Evolutionary conservation across 2,888 invertebrate genomes (phyloP).

Genomic region (Hedychridium roseum): DNA sequence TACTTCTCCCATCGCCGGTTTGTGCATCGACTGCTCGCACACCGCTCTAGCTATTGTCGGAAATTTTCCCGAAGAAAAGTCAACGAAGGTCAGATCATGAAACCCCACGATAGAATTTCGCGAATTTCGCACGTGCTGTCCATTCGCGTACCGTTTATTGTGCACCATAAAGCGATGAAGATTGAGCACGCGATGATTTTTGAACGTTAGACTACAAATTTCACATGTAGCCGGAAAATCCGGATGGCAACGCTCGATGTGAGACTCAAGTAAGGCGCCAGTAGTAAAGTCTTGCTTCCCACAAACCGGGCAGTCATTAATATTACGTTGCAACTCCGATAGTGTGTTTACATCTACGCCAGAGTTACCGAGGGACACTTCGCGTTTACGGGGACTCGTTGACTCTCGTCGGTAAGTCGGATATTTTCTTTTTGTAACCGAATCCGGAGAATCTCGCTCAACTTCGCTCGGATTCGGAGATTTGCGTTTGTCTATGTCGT

Average conservation of each 20-base stretch:
- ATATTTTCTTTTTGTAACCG: constrained; percentile 41
- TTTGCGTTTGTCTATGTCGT: constrained; percentile 66
- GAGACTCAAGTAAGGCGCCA: constrained; percentile 69
- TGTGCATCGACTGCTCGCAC: constrained; percentile 74
- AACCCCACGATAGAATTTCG: constrained; percentile 71
- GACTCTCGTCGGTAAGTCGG: constrained; percentile 34
- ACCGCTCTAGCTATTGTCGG: constrained; percentile 79
- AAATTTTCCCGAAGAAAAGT: constrained; percentile 82
- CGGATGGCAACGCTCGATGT: constrained; percentile 74
- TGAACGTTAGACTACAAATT: constrained; percentile 77
- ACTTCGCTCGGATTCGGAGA: constrained; percentile 37
- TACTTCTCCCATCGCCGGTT: constrained; percentile 67
- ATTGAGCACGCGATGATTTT: constrained; percentile 76
- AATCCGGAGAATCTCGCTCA: constrained; percentile 17
- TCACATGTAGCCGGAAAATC: constrained; percentile 76
- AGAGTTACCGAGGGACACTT: constrained; percentile 48
- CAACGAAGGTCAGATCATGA: constrained; percentile 78
- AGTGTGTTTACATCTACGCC: no score
- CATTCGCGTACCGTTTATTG: constrained; percentile 45
- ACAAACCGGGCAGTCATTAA: constrained; percentile 72
- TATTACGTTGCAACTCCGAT: no score
- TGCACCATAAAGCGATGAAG: constrained; percentile 75
- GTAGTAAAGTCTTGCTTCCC: constrained; percentile 70
- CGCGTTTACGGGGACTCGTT: constrained; percentile 39
- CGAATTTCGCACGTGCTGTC: constrained; percentile 37